Percentiles rank a stretch among this genome's conserved stretches.
phyloP scores from a whole-genome alignment of 2,113 vertebrate genomes.

The Phoenicopterus ruber region DNA sequence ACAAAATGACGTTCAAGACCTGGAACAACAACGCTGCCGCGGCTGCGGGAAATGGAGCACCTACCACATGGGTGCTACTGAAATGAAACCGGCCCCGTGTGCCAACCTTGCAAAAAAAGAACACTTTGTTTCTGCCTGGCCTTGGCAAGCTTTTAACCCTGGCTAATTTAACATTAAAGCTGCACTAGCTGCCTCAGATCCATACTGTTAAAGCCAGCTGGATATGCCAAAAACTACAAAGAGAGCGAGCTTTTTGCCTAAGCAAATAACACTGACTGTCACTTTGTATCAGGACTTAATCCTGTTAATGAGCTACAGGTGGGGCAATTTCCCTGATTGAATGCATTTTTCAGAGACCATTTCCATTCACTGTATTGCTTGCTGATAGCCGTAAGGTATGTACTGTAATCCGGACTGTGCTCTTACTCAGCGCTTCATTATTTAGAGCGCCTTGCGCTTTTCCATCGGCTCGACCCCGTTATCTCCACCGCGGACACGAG shows the following conservation, averaged over 20 bases:
- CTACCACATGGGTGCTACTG: slow-evolving; percentile 56
- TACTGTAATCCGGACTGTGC: not conserved
- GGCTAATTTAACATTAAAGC: slow-evolving; percentile 69
- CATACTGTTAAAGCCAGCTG: slow-evolving; percentile 68
- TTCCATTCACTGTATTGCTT: slow-evolving; percentile 8
- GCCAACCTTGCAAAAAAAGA: slow-evolving; percentile 54
- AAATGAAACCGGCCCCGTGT: slow-evolving; percentile 11
- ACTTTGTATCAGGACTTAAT: slow-evolving; percentile 63
- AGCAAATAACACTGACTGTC: slow-evolving; percentile 70
- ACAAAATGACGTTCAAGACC: not conserved
- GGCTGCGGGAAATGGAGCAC: not conserved
- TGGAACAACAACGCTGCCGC: not conserved
- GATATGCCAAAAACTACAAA: slow-evolving; percentile 69
- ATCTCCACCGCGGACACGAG: not conserved
- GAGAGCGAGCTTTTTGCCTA: slow-evolving; percentile 53
- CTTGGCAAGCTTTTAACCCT: slow-evolving; percentile 58
- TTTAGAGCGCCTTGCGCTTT: not conserved
- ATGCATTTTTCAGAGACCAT: slow-evolving; percentile 43
- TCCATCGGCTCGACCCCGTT: not conserved
- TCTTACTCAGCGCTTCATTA: slow-evolving; percentile 39
- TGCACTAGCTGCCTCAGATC: slow-evolving; percentile 60
- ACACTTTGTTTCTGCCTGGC: slow-evolving; percentile 64
- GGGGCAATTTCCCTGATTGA: slow-evolving; percentile 47
- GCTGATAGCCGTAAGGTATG: not conserved
- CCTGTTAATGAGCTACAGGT: slow-evolving; percentile 71